These are phyloP conservation scores for Graphium colonna DNA, from an alignment of 2,888 invertebrate genomes.

Conservation along the genomic window DNA sequence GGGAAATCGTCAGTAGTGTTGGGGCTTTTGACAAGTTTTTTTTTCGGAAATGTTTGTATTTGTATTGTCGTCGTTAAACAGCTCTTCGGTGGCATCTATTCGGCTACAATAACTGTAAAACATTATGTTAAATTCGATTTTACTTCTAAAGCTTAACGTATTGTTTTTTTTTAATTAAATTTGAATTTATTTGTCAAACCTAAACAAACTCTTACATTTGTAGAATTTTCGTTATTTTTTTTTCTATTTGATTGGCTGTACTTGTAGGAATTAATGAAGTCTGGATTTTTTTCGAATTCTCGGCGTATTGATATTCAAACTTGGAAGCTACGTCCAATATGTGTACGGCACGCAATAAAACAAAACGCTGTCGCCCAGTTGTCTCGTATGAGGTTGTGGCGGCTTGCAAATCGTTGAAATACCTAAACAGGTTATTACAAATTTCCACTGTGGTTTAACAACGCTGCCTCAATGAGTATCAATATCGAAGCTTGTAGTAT, in stretches of 20 bases:
- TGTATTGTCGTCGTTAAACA: too few species aligned
- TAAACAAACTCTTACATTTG: too few species aligned
- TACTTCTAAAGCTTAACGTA: too few species aligned
- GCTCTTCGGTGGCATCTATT: not conserved
- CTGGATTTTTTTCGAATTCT: too few species aligned
- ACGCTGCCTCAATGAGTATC: conserved; percentile 31
- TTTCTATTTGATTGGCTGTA: too few species aligned
- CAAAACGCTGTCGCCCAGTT: conserved; percentile 54
- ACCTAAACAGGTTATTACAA: conserved; percentile 9
- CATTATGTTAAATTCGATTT: not conserved
- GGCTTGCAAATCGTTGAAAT: conserved; percentile 8
- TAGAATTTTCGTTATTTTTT: too few species aligned
- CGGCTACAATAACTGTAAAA: too few species aligned
- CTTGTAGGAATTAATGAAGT: too few species aligned
- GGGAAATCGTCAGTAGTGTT: not conserved
- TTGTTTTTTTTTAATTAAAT: too few species aligned
- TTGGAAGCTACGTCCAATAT: not conserved
- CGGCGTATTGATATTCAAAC: too few species aligned
- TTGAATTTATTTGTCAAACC: too few species aligned
- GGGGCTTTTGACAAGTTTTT: not conserved
- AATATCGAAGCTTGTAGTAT: conserved; percentile 19
- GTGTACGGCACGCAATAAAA: conserved; percentile 8
- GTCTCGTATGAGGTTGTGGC: conserved; percentile 49
- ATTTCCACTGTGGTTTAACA: conserved; percentile 14
- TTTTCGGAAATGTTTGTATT: not conserved